Evolutionary conservation across 2,113 vertebrate genomes (phyloP).

Genomic region (Clarias magur): DNA sequence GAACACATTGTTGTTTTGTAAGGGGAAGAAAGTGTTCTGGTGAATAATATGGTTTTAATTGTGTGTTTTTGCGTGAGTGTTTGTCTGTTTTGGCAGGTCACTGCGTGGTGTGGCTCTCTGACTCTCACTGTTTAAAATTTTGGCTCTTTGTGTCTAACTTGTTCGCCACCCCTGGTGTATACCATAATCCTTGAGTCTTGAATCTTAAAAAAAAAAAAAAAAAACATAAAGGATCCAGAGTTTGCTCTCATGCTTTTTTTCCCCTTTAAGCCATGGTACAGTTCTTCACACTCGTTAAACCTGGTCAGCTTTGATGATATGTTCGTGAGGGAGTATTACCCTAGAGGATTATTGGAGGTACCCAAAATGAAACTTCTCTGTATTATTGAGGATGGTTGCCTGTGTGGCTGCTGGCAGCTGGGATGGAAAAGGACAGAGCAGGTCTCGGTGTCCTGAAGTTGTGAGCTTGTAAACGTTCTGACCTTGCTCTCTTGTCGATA

Average conservation of each 20-base stretch:
- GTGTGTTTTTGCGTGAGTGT: too few relatives aligned
- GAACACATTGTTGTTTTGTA: too few relatives aligned
- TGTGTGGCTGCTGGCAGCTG: background rate
- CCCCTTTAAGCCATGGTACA: background rate
- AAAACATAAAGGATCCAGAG: background rate
- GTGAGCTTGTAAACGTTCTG: conserved; percentile 18
- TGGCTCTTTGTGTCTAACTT: too few relatives aligned
- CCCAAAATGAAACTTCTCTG: background rate
- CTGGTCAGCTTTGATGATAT: background rate
- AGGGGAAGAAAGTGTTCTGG: too few relatives aligned
- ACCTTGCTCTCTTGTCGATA: background rate
- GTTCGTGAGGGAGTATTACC: background rate
- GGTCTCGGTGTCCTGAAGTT: conserved; percentile 2
- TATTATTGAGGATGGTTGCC: background rate
- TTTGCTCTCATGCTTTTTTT: background rate
- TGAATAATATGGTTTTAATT: too few relatives aligned
- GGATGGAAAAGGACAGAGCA: background rate
- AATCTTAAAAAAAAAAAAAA: background rate
- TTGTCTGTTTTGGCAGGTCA: too few relatives aligned
- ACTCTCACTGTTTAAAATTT: too few relatives aligned
- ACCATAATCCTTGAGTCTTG: background rate
- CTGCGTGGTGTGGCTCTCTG: too few relatives aligned
- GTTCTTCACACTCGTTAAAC: background rate
- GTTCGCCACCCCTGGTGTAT: too few relatives aligned
- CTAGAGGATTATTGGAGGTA: background rate